A percentile compares a stretch with the other conserved stretches of the same genome.
Evolutionary conservation across 2,888 invertebrate genomes (phyloP).

Genomic region (Cotesia congregata): DNA sequence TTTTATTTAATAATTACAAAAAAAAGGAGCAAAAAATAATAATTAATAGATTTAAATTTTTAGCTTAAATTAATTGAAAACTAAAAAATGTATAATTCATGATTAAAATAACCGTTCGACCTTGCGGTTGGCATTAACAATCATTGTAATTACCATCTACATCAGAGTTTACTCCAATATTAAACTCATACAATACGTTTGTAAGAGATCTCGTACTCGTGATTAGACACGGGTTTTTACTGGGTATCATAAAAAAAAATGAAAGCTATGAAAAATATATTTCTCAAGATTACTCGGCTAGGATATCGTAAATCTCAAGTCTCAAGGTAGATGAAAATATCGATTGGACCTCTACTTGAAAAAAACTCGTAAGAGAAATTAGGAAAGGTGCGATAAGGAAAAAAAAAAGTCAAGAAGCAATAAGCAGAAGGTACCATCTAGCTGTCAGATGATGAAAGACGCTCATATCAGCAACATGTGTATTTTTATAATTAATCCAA

Average conservation of each 20-base stretch:
- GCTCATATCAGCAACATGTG: not conserved
- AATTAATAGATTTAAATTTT: conserved; percentile 23
- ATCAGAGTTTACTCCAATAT: not conserved
- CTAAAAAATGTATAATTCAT: not conserved
- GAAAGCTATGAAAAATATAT: not conserved
- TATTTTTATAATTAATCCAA: too few relatives aligned
- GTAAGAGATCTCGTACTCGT: not conserved
- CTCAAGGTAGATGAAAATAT: not conserved
- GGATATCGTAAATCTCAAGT: not conserved
- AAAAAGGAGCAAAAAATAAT: not conserved
- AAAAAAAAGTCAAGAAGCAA: not conserved
- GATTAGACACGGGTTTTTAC: not conserved
- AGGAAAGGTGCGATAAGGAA: not conserved
- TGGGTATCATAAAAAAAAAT: not conserved
- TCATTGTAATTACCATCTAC: conserved; percentile 11
- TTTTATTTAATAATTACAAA: not conserved
- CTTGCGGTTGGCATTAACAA: not conserved
- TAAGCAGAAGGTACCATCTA: not conserved
- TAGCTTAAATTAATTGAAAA: not conserved
- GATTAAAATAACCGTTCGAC: not conserved
- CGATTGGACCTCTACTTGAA: not conserved
- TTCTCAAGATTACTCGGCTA: not conserved
- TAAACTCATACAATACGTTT: not conserved
- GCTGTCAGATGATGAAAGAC: not conserved
- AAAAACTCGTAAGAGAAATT: conserved; percentile 4